A percentile compares a stretch with the other conserved stretches of the same genome.
phyloP scores from a whole-genome alignment of 2,888 invertebrate species.

The Neria commutata region DNA sequence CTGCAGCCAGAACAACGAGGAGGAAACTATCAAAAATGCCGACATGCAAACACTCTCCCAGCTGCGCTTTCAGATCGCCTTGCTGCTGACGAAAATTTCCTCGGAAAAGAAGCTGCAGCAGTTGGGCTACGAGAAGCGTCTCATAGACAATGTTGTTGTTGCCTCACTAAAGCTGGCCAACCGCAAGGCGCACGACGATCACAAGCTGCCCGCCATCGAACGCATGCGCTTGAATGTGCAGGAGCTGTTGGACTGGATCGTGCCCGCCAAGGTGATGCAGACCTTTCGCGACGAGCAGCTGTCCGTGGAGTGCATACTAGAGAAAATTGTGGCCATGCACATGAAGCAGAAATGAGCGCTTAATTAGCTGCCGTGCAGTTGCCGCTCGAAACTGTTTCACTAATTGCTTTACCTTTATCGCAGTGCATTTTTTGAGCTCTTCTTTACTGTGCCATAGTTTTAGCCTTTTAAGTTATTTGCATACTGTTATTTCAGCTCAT shows the following conservation, averaged over 20 bases:
- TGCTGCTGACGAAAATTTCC: conserved; percentile 82
- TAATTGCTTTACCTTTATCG: not conserved
- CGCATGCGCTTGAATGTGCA: conserved; percentile 77
- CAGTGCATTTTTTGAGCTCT: not conserved
- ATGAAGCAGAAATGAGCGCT: conserved; percentile 50
- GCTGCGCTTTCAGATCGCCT: conserved; percentile 80
- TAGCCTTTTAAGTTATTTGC: not conserved
- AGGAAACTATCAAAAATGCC: conserved; percentile 29
- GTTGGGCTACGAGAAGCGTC: conserved; percentile 73
- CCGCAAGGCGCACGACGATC: conserved; percentile 69
- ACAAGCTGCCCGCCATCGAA: conserved; percentile 66
- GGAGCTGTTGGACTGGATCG: conserved; percentile 79
- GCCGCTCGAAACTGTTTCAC: no score
- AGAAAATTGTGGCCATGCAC: conserved; percentile 62
- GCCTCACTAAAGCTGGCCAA: conserved; percentile 80
- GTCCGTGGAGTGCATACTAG: conserved; percentile 79
- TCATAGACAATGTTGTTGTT: conserved; percentile 81
- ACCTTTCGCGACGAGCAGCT: conserved; percentile 76
- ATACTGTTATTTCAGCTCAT: not conserved
- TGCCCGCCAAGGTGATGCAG: conserved; percentile 79
- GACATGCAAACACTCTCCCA: conserved; percentile 69
- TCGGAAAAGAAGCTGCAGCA: conserved; percentile 78
- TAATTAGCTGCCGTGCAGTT: not conserved
- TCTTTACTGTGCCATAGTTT: not conserved
- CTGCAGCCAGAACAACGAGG: conserved; percentile 24